Base-by-base conservation (phyloP, 2,888 invertebrate genomes). In the Patella pellucida region DNA sequence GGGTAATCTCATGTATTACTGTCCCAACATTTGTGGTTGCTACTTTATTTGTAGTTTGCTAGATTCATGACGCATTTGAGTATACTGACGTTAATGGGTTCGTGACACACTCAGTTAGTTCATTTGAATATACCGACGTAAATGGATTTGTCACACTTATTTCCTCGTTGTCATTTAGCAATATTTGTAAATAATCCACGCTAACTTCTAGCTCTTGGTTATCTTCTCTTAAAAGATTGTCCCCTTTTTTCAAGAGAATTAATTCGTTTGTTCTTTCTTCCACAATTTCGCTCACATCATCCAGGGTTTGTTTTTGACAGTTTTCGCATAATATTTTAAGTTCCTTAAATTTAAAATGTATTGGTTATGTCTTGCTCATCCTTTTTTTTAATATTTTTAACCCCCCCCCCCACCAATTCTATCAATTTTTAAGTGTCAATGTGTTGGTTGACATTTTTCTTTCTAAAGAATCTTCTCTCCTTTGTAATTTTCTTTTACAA, bases 41-140 rank as follows among this genome's bases (percentile, higher is more conserved):
- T 23, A 75, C 75, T 31, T 75, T n/a, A n/a, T n/a, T n/a, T 75
- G 14, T 31, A 62, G 52, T 71, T 16, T n/a, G 62, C 27, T 67
- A 71, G 67, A 52, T 68, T 56, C 62, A 75, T 69, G 16, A 75
- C 75, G 75, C 52, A 14, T 27, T 52, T 74, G 41, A 51, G 23
- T 68, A 62, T 9, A 16, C 16, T 16, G 16, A n/a, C 41, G n/a
- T 62, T 16, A 31, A 62, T 27, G 23, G 16, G 31, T 72, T 62
- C 9, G 14, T 62, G n/a, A n/a, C 75, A 77, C 75, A 75, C 50
- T 76, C 56, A 15, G 71, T 67, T 19, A 62, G 51, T 54, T 68
- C 52, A 14, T 27, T 52, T 74, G 41, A 51, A 51, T 68, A 62
- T 9, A 16, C 16, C 7, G 16, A n/a, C 41, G n/a, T 62, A 9